phyloP scores from a whole-genome alignment of 2,113 vertebrate species.

The Rhinichthys klamathensis region DNA sequence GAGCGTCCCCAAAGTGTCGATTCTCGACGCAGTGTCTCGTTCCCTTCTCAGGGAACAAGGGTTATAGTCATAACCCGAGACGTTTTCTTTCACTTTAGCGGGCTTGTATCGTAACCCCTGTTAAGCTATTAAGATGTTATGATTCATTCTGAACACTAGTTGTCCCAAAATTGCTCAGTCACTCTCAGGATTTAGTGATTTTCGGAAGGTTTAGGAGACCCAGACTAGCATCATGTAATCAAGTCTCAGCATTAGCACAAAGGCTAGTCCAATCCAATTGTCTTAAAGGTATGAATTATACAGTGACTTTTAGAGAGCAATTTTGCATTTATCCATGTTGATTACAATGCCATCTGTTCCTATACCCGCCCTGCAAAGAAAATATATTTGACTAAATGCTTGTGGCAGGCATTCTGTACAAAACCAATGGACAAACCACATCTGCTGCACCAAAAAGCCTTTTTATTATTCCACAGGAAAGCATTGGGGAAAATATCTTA shows the following conservation, averaged over 20 bases:
- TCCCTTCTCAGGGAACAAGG: too few relatives aligned
- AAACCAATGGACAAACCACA: constrained; percentile 40
- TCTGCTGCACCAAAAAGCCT: constrained; percentile 32
- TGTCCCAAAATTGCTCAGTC: not conserved
- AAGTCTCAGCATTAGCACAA: not conserved
- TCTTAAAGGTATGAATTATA: not conserved
- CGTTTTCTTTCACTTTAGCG: not conserved
- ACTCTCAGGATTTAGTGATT: not conserved
- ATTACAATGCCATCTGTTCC: constrained; percentile 60
- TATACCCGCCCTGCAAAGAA: constrained; percentile 41
- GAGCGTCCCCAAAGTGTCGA: too few relatives aligned
- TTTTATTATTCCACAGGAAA: constrained; percentile 44
- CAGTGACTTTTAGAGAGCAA: constrained; percentile 4
- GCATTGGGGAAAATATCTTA: constrained; percentile 39
- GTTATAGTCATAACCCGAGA: too few relatives aligned
- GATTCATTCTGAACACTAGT: not conserved
- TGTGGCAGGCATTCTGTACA: constrained; percentile 39
- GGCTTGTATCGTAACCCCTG: not conserved
- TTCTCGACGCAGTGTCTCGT: too few relatives aligned
- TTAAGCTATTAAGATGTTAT: not conserved
- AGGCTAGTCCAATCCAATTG: not conserved
- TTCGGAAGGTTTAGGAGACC: not conserved
- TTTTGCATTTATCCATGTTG: constrained; percentile 41
- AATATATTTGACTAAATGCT: constrained; percentile 46
- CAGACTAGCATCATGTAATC: not conserved